Percentiles rank a stretch among this genome's conserved stretches.
Evolutionary conservation across 2,797 vertebrate genomes (phyloP).

Genomic region (Epinephelus awoara): DNA sequence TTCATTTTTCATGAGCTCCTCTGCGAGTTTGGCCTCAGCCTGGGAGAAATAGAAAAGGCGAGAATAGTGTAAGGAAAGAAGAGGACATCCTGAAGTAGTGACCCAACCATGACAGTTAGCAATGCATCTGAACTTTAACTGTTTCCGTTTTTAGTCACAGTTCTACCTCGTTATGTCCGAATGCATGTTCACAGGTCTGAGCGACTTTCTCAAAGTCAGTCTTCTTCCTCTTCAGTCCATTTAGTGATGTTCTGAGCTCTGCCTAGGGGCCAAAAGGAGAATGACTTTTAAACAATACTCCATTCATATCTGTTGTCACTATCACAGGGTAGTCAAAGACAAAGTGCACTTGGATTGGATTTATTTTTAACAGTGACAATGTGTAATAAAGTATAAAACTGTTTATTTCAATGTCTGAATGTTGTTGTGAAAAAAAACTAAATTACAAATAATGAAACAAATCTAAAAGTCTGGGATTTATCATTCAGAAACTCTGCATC

Average conservation of each 20-base stretch:
- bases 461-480: no score
- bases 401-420: no score
- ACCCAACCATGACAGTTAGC: background rate
- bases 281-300: background rate
- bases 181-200: constrained; percentile 31
- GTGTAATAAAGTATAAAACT: no score
- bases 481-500: no score
- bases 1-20: constrained; percentile 62
- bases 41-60: constrained; percentile 10
- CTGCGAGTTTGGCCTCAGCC: constrained; percentile 42
- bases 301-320: background rate
- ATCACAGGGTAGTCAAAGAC: background rate
- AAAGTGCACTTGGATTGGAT: background rate
- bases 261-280: constrained; percentile 48
- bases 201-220: constrained; percentile 16
- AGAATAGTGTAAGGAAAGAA: background rate
- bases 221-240: constrained; percentile 32
- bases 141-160: background rate
- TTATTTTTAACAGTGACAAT: no score
- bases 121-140: background rate
- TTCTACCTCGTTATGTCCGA: constrained; percentile 46
- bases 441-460: no score
- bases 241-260: constrained; percentile 56
- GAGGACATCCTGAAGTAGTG: background rate
- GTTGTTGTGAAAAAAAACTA: no score